Evolutionary conservation across 2,113 vertebrate genomes (phyloP).

Genomic region (Panthera uncia): DNA sequence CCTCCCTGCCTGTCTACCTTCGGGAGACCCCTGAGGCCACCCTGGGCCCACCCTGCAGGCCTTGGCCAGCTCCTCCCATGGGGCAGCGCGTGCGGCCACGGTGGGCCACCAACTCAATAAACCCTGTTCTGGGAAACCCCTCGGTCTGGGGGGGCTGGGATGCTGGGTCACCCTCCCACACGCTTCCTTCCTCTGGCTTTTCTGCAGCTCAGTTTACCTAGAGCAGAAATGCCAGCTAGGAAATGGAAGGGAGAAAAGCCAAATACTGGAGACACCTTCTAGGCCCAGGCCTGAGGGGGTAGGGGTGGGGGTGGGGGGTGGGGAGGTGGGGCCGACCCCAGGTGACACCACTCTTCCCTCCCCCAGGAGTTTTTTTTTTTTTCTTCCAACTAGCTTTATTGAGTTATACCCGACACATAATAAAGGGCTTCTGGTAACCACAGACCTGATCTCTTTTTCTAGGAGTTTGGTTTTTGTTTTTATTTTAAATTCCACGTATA

Average conservation of each 20-base stretch:
- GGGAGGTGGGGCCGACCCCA: not conserved
- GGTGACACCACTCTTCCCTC: not conserved
- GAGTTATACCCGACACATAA: too few species aligned
- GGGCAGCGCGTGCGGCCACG: not conserved
- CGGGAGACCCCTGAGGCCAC: not conserved
- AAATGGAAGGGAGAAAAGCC: not conserved
- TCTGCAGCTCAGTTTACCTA: not conserved
- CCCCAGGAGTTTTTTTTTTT: not conserved
- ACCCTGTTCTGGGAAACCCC: not conserved
- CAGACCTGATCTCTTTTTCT: not conserved
- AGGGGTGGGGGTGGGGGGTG: not conserved
- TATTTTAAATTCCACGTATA: not conserved
- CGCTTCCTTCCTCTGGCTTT: not conserved
- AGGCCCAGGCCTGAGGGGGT: not conserved
- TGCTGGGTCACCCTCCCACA: not conserved
- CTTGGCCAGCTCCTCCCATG: too few species aligned
- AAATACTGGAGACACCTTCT: not conserved
- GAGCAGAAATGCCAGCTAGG: not conserved
- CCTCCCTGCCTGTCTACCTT: not conserved
- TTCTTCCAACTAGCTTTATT: not conserved
- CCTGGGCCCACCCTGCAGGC: not conserved
- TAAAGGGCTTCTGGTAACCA: not conserved
- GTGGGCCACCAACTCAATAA: accelerated
- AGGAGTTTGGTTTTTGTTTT: not conserved
- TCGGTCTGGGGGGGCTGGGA: not conserved